A percentile compares a stretch with the other conserved stretches of the same genome.
These are phyloP conservation scores for Nansenia antarctica DNA, from an alignment of 2,113 vertebrate species.

Conservation along the genomic window DNA sequence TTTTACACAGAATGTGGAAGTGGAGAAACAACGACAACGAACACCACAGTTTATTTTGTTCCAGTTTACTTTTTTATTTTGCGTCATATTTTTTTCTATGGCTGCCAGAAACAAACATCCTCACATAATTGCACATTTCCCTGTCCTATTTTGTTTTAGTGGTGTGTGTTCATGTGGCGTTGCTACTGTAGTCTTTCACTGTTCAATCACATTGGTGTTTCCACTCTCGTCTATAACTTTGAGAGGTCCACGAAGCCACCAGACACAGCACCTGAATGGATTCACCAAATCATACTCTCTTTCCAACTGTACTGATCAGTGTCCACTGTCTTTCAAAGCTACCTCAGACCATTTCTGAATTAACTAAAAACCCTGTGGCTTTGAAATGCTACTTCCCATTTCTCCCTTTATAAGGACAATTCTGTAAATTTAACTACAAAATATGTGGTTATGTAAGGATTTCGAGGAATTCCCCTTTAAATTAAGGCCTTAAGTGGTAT, in stretches of 20 bases:
- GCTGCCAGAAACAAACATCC: conserved; percentile 50
- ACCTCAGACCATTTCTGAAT: conserved; percentile 18
- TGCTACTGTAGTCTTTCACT: conserved; percentile 19
- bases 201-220: conserved; percentile 17
- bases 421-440: conserved; percentile 27
- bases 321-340: conserved; percentile 35
- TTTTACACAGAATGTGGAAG: background rate
- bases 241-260: background rate
- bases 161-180: conserved; percentile 12
- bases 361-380: conserved; percentile 4
- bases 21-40: background rate
- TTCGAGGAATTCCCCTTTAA: conserved; percentile 64
- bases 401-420: background rate
- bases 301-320: conserved; percentile 31
- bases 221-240: conserved; percentile 8
- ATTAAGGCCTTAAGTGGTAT: conserved; percentile 72
- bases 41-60: conserved; percentile 25
- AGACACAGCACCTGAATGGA: conserved; percentile 39
- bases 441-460: conserved; percentile 35
- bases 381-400: background rate
- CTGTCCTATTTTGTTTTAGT: conserved; percentile 24
- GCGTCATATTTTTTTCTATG: conserved; percentile 40
- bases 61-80: conserved; percentile 64
- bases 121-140: conserved; percentile 39
- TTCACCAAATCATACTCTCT: conserved; percentile 25